These are phyloP conservation scores for Bombylius discolor DNA, from an alignment of 2,888 invertebrate genomes.

Conservation along the genomic window DNA sequence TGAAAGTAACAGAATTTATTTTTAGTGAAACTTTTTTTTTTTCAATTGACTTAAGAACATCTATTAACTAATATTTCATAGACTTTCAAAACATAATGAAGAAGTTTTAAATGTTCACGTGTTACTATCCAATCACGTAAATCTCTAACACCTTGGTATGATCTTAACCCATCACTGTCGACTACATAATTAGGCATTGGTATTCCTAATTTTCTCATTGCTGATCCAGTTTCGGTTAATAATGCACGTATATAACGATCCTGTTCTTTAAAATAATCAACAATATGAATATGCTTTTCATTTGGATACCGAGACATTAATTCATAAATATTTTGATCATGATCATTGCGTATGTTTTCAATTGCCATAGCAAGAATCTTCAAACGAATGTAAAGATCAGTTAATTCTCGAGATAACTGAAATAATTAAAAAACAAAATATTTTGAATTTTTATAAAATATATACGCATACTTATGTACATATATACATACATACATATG, in stretches of 20 bases:
- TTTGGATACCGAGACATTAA: neutral
- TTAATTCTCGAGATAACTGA: constrained; percentile 1
- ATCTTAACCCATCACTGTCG: neutral
- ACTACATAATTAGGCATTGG: neutral
- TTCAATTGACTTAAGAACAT: constrained; percentile 1
- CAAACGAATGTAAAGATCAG: constrained; percentile 3
- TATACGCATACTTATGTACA: too few species aligned
- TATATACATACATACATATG: too few species aligned
- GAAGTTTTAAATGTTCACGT: constrained; percentile 10
- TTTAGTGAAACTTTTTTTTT: neutral
- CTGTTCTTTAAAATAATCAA: constrained; percentile 4
- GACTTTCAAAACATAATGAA: constrained; percentile 8
- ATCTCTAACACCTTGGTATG: constrained; percentile 2
- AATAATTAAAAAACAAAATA: neutral
- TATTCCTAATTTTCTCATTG: constrained; percentile 4
- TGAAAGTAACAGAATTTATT: neutral
- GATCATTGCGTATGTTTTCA: constrained; percentile 2
- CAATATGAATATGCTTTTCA: neutral
- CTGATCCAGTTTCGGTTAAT: constrained; percentile 1
- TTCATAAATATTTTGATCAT: neutral
- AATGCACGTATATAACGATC: constrained; percentile 1
- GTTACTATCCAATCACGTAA: constrained; percentile 12
- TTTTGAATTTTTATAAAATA: neutral
- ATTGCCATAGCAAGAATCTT: constrained; percentile 2
- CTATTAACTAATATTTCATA: constrained; percentile 5